A percentile compares a stretch with the other conserved stretches of the same genome.
phyloP scores from a whole-genome alignment of 2,113 vertebrate species.

The Podarcis raffonei region DNA sequence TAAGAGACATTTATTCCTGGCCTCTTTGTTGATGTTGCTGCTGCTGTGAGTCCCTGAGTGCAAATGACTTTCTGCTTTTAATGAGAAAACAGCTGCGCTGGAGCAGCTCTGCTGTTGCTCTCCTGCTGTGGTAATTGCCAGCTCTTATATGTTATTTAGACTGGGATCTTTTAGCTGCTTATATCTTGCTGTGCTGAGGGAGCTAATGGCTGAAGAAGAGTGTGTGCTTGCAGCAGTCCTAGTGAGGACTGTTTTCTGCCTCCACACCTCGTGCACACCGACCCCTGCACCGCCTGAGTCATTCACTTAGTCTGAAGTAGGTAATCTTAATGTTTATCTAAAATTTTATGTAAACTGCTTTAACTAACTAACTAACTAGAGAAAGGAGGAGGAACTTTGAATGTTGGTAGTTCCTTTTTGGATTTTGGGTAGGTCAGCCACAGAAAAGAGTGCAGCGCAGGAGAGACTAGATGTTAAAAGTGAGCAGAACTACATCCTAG shows the following conservation, averaged over 20 bases:
- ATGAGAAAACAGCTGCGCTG: slow-evolving; percentile 30
- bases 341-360: too few species aligned
- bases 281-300: too few species aligned
- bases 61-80: slow-evolving; percentile 35
- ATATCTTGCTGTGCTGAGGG: slow-evolving; percentile 23
- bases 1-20: slow-evolving; percentile 5
- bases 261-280: not conserved
- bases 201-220: slow-evolving; percentile 20
- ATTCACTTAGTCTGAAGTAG: not conserved
- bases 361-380: too few species aligned
- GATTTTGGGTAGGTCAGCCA: not conserved
- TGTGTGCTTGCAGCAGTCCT: not conserved
- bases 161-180: slow-evolving; percentile 11
- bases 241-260: not conserved
- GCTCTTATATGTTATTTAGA: slow-evolving; percentile 24
- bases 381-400: not conserved
- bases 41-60: slow-evolving; percentile 4
- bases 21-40: slow-evolving; percentile 1
- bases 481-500: too few species aligned
- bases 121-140: slow-evolving; percentile 33
- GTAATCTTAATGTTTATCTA: not conserved
- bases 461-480: too few species aligned
- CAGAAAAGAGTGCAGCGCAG: too few species aligned
- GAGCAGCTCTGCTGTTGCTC: not conserved
- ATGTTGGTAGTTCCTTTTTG: not conserved